A percentile compares a stretch with the other conserved stretches of the same genome.
Evolutionary conservation across 2,113 vertebrate genomes (phyloP).

Genomic region (Aphyosemion australe): DNA sequence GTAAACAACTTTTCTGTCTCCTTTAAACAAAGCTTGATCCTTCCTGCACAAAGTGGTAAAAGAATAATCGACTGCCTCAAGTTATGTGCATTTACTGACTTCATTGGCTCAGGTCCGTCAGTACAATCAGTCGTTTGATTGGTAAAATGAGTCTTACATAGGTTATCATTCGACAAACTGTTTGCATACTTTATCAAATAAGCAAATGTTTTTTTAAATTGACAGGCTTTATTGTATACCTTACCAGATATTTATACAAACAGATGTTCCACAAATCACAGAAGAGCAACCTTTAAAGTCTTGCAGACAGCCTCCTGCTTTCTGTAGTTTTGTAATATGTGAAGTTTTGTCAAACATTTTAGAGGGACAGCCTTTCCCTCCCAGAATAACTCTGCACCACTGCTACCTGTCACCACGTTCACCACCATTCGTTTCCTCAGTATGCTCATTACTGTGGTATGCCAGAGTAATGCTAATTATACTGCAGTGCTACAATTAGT

Average conservation of each 20-base stretch:
- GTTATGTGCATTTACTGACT: constrained; percentile 24
- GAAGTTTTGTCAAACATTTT: too few species aligned
- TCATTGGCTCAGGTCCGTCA: constrained; percentile 27
- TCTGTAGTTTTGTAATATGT: too few species aligned
- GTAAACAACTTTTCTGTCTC: constrained; percentile 7
- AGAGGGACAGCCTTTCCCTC: too few species aligned
- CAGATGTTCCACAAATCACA: too few species aligned
- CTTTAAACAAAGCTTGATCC: constrained; percentile 51
- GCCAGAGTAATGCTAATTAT: constrained; percentile 63
- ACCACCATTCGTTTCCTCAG: constrained; percentile 60
- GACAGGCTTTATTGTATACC: too few species aligned
- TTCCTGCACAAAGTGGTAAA: constrained; percentile 17
- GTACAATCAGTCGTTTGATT: constrained; percentile 32
- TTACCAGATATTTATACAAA: too few species aligned
- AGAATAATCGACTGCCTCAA: constrained; percentile 27
- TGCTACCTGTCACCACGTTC: constrained; percentile 59
- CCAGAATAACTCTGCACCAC: constrained; percentile 52
- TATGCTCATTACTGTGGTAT: constrained; percentile 66
- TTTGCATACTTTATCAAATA: too few species aligned
- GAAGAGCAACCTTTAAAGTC: too few species aligned
- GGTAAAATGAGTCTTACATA: not conserved
- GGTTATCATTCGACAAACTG: too few species aligned
- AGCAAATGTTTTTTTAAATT: too few species aligned
- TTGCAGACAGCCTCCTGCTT: too few species aligned
- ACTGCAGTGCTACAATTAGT: constrained; percentile 59